Base-by-base conservation (phyloP, 2,888 invertebrate species). In the Drosophila birchii region DNA sequence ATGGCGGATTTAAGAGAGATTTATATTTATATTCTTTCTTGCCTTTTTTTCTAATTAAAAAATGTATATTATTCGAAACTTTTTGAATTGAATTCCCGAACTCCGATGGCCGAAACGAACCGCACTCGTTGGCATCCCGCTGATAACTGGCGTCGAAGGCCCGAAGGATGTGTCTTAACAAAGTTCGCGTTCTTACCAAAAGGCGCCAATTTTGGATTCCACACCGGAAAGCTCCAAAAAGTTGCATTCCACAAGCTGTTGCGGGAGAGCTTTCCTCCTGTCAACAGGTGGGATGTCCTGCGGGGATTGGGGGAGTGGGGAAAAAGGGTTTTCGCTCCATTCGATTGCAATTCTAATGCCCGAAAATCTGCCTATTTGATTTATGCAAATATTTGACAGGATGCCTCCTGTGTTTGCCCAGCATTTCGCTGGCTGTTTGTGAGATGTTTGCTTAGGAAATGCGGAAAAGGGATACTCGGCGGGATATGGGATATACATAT, bases 151-250 rank as follows among this genome's bases (percentile, higher is more conserved):
- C 44, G 54, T n/a, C n/a, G 44, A n/a, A 32, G 16, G 39, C 23
- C 67, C 66, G 68, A 57, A 49, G 55, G 70, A 60, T 57, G 64
- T 68, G 78, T 86, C 86, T 87, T 86, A 86, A 87, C 86, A 89
- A 89, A 76, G 43, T 20, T 51, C 38, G 23, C 16, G 34, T 78
- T 81, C 85, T 89, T 86, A 87, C 89, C 85, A 85, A 84, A 75
- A 71, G 89, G 85, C 85, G 85, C 82, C 85, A 87, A 86, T 18
- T 56, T 72, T 75, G 20, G 49, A 43, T 39, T 79, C 85, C 87
- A 86, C 84, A 82, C 2, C 16, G 54, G 23, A 80, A 80, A 88
- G 88, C 83, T 88, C 8, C 4, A 11, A 64, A 64, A 83, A 88
- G 84, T 86, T 84, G 16, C 73, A 75, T 78, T 80, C 84, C 86